phyloP scores from a whole-genome alignment of 2,797 vertebrate species.

The Mormyrops boulengeri region DNA sequence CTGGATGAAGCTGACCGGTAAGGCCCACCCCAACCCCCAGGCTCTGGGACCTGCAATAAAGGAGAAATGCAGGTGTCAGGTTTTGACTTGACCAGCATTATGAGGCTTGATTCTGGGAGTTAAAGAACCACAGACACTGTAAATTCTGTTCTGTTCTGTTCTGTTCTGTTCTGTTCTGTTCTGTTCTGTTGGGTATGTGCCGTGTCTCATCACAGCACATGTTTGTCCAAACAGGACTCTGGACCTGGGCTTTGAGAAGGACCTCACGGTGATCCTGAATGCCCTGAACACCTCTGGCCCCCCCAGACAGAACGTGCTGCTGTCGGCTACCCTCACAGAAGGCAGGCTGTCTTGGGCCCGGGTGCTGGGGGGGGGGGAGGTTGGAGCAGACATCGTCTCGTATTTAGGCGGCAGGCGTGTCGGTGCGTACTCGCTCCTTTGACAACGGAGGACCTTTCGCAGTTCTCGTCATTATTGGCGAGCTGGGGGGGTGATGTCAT shows the following conservation, averaged over 20 bases:
- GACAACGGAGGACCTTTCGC: background rate
- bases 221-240: conserved; percentile 63
- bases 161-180: background rate
- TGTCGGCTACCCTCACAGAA: conserved; percentile 82
- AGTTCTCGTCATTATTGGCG: background rate
- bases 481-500: background rate
- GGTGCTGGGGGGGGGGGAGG: background rate
- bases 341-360: conserved; percentile 50
- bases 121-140: background rate
- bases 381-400: background rate
- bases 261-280: conserved; percentile 81
- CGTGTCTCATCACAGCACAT: background rate
- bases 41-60: background rate
- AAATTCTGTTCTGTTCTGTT: background rate
- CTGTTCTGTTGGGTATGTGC: background rate
- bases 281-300: conserved; percentile 66
- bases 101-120: background rate
- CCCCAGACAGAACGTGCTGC: conserved; percentile 76
- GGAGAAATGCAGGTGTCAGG: background rate
- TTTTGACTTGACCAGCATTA: background rate
- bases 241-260: conserved; percentile 93
- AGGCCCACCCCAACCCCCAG: background rate
- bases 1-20: conserved; percentile 95
- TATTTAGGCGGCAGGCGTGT: background rate
- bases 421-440: background rate